phyloP scores from a whole-genome alignment of 2,888 invertebrate genomes.

The Netelia fuscicornis region DNA sequence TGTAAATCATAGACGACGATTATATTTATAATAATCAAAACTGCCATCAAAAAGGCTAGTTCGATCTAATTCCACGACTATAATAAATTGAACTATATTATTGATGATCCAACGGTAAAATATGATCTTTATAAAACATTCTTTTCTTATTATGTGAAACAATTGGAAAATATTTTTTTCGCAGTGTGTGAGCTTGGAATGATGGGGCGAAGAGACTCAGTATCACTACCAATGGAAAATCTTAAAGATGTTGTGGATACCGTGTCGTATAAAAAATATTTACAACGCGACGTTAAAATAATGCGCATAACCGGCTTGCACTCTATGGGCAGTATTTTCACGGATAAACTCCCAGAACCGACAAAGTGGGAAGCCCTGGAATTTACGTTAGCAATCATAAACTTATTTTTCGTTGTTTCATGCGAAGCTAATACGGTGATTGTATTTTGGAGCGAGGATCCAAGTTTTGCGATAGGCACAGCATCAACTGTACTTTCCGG shows the following conservation, averaged over 20 bases:
- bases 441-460: constrained; percentile 34
- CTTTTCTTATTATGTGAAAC: no score
- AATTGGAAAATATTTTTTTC: no score
- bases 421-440: constrained; percentile 31
- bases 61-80: no score
- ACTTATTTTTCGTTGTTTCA: neutral
- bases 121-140: no score
- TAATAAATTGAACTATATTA: no score
- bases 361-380: constrained; percentile 34
- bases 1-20: no score
- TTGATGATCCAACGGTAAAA: no score
- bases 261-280: constrained; percentile 26
- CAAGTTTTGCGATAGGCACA: constrained; percentile 15
- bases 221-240: constrained; percentile 11
- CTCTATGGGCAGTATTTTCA: constrained; percentile 47
- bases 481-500: constrained; percentile 34
- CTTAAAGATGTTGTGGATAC: neutral
- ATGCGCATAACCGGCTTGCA: constrained; percentile 40
- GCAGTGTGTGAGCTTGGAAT: neutral
- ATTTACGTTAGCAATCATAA: constrained; percentile 35
- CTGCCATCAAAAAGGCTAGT: no score
- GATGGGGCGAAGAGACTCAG: neutral
- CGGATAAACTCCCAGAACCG: neutral
- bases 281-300: constrained; percentile 31
- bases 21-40: no score